Percentiles rank a stretch among this genome's conserved stretches.
These are phyloP conservation scores for Pantherophis vulpinus DNA, from an alignment of 2,797 vertebrate species.

Conservation along the genomic window DNA sequence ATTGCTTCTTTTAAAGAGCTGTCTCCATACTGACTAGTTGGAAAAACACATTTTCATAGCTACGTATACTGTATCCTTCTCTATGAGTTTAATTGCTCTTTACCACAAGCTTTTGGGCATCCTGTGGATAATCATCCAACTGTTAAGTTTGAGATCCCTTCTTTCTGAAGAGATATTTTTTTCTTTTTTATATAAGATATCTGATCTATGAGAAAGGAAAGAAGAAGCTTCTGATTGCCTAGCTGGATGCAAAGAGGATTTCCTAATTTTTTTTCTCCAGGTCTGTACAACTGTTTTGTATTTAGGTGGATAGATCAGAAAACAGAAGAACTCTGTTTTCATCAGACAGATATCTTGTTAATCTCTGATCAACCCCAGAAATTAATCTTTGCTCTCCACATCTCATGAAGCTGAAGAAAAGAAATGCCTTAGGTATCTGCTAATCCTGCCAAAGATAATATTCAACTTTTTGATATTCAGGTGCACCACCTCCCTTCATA, in stretches of 20 bases:
- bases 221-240: not conserved
- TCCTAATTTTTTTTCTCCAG: constrained; percentile 28
- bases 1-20: not conserved
- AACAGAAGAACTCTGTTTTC: constrained; percentile 46
- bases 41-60: not conserved
- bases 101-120: not conserved
- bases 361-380: constrained; percentile 23
- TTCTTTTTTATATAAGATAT: not conserved
- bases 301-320: constrained; percentile 31
- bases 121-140: not conserved
- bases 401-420: rapidly evolving
- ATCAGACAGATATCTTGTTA: constrained; percentile 48
- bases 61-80: not conserved
- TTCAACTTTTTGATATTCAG: not conserved
- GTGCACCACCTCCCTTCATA: not conserved
- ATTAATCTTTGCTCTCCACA: rapidly evolving
- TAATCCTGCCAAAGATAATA: not conserved
- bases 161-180: not conserved
- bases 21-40: not conserved
- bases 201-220: not conserved
- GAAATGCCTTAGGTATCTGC: not conserved
- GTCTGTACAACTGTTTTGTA: constrained; percentile 51
- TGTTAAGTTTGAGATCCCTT: not conserved
- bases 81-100: not conserved
- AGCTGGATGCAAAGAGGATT: constrained; percentile 43